A percentile compares a stretch with the other conserved stretches of the same genome.
Conservation (phyloP, 2,797 vertebrate species). For the Cynopterus sphinx region DNA sequence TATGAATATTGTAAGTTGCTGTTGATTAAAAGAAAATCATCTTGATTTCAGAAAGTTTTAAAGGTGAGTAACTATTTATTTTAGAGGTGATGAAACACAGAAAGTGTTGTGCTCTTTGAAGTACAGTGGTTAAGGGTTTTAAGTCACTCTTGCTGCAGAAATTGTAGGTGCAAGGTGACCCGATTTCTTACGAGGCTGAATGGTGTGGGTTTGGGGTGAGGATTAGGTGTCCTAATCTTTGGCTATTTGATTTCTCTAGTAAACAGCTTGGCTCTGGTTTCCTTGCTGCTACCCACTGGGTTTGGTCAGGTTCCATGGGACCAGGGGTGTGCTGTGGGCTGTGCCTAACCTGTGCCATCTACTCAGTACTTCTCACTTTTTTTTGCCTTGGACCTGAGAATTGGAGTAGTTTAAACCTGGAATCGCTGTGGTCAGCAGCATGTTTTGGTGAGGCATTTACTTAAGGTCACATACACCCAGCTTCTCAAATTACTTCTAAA, state of each 20-base stretch:
- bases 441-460: background rate
- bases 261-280: fast-evolving
- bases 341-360: fast-evolving
- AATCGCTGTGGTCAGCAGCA: background rate
- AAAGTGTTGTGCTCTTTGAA: background rate
- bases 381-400: background rate
- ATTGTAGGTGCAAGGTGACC: background rate
- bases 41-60: background rate
- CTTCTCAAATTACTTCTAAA: constrained; percentile 54
- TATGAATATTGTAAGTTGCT: background rate
- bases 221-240: no score
- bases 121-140: background rate
- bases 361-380: background rate
- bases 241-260: background rate
- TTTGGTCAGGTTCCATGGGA: background rate
- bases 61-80: background rate
- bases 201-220: background rate
- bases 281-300: background rate
- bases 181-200: fast-evolving
- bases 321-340: no score
- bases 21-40: background rate
- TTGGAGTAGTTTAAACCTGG: background rate
- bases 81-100: background rate
- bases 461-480: background rate
- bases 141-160: background rate